phyloP scores from a whole-genome alignment of 2,797 vertebrate genomes.

The Perodicticus potto region DNA sequence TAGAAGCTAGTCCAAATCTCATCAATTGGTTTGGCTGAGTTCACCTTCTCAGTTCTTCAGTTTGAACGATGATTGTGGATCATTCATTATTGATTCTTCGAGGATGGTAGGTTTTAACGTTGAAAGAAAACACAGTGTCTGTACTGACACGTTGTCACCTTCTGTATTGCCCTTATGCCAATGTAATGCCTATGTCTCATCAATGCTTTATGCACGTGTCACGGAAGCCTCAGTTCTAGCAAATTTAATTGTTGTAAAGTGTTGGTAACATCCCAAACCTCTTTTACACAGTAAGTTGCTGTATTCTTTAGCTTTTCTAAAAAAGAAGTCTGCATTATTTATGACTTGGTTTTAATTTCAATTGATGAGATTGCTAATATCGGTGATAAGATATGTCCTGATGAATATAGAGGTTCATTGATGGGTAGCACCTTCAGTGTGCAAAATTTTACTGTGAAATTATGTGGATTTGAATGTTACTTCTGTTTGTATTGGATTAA shows the following conservation, averaged over 20 bases:
- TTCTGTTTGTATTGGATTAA: conserved; percentile 78
- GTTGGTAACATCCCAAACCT: not conserved
- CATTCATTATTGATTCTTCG: not conserved
- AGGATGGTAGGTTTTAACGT: not conserved
- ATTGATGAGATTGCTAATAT: not conserved
- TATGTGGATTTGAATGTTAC: conserved; percentile 75
- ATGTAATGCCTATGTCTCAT: not conserved
- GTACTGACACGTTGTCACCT: not conserved
- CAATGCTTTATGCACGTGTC: not conserved
- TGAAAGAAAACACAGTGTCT: not conserved
- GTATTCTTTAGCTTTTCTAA: conserved; percentile 25
- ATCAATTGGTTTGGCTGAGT: not conserved
- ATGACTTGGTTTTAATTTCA: conserved; percentile 14
- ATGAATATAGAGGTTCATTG: conserved; percentile 9
- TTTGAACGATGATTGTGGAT: not conserved
- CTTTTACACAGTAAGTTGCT: not conserved
- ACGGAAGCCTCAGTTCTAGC: not conserved
- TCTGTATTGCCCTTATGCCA: not conserved
- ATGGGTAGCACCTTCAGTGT: conserved; percentile 54
- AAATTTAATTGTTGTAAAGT: conserved; percentile 5
- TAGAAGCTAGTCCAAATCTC: not conserved
- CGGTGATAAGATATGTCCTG: not conserved
- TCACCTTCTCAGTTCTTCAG: not conserved
- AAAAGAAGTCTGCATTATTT: conserved; percentile 17
- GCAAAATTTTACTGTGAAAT: conserved; percentile 65